Base-by-base conservation (phyloP, 2,888 invertebrate genomes). In the Adelognathus sp. region DNA sequence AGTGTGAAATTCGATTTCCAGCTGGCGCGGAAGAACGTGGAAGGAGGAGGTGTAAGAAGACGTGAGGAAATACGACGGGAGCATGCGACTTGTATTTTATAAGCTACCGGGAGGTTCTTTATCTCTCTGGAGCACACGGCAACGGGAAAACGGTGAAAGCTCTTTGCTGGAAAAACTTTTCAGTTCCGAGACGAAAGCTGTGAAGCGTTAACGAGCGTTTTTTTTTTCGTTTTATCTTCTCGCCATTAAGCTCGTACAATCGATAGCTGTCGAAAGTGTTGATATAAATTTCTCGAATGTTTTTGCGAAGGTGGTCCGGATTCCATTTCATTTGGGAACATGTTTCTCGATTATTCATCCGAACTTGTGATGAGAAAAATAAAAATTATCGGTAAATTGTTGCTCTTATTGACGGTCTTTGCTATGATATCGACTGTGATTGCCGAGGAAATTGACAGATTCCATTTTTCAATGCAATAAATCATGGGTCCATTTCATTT, bases 1-100 rank as follows among this genome's bases (percentile, higher is more conserved):
- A 60, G 67, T 67, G 74, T 67, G 67, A 74, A 74, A 74, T 74
- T 74, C 67, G 74, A 74, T 74, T 67, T 61, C 41, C 67, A 61
- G 74, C 52, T 74, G 66, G 52, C 14, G 39, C 21, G 41, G 9
- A 39, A 24, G 52, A 67, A 74, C 61, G 41, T 31, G 41, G 60
- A 29, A 3, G 14, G 2, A 27, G 54, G 36, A 60, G 33, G 44
- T 24, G 64, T 52, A 44, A 44, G 44, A 56, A 56, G 72, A 46
- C 21, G 24, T 11, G 46, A 46, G 46, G 11, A 46, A 46, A 46
- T 46, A 46, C n/a, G 7, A 21, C 46, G 21, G 11, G 46, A 18
- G 21, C 11, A 46, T 24, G 24, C 9, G 21, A 3, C 46, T 24
- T 46, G 11, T 11, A 24, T 21, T 21, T 46, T 46, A 46, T 46